Conservation (phyloP, 2,888 invertebrate species). For the Lycophotia porphyrea region DNA sequence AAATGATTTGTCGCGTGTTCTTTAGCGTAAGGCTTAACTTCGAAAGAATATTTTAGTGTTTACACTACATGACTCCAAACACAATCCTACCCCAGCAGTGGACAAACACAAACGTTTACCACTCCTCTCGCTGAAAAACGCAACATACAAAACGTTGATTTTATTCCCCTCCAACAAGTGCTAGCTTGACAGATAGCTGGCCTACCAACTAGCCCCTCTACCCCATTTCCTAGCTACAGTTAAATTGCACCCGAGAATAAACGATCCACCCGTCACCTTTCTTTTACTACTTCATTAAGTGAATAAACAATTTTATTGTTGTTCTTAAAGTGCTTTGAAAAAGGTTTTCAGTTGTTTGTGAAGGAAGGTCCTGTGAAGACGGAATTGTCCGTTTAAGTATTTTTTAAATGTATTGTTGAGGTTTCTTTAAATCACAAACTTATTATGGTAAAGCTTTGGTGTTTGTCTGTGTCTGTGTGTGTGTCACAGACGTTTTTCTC, state of each 20-base stretch:
- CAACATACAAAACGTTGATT: conserved; percentile 3
- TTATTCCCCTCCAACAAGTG: conserved; percentile 29
- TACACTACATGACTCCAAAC: background rate
- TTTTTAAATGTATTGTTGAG: background rate
- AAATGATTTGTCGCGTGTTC: too few species aligned
- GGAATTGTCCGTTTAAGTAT: background rate
- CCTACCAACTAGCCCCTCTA: conserved; percentile 48
- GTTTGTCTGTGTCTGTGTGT: background rate
- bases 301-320: conserved; percentile 45
- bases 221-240: conserved; percentile 39
- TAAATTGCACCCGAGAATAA: conserved; percentile 57
- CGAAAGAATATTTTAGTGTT: background rate
- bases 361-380: background rate
- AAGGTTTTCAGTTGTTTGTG: conserved; percentile 15
- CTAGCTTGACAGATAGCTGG: conserved; percentile 38
- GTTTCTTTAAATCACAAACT: background rate
- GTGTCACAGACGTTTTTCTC: background rate
- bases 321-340: conserved; percentile 25
- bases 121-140: background rate
- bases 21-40: background rate
- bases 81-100: background rate
- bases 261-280: conserved; percentile 44
- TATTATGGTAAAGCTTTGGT: background rate
- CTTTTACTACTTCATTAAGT: conserved; percentile 50
- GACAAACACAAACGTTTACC: background rate